These are phyloP conservation scores for Athetis lepigone DNA, from an alignment of 2,888 invertebrate species.

Conservation along the genomic window DNA sequence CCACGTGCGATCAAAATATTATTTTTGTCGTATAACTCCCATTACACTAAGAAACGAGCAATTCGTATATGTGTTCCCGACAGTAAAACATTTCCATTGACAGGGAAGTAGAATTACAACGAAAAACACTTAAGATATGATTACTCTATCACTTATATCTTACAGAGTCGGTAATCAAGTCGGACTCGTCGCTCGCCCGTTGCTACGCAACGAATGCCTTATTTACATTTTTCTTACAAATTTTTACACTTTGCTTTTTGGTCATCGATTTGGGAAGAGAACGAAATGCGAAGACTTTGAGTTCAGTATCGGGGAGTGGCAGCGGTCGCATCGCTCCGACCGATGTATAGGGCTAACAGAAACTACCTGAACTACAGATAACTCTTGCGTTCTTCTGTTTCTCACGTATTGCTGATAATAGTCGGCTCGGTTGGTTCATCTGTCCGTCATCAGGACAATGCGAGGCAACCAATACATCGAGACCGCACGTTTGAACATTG, in stretches of 20 bases:
- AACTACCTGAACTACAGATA: slow-evolving; percentile 38
- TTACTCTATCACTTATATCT: slow-evolving; percentile 83
- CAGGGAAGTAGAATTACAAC: slow-evolving; percentile 78
- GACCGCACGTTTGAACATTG: slow-evolving; percentile 32
- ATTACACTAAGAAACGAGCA: slow-evolving; percentile 73
- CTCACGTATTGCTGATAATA: not conserved
- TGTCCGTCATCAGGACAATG: slow-evolving; percentile 22
- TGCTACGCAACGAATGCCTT: slow-evolving; percentile 79
- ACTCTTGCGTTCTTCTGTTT: slow-evolving; percentile 44
- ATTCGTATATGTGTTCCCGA: slow-evolving; percentile 80
- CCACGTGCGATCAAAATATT: slow-evolving; percentile 79
- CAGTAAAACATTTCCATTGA: slow-evolving; percentile 75
- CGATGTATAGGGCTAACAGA: slow-evolving; percentile 24
- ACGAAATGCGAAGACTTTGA: slow-evolving; percentile 72
- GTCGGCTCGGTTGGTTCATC: slow-evolving; percentile 16
- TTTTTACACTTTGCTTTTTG: slow-evolving; percentile 81
- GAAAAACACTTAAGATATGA: slow-evolving; percentile 87
- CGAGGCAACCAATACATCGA: slow-evolving; percentile 43
- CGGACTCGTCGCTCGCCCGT: slow-evolving; percentile 70
- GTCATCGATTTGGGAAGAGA: slow-evolving; percentile 85
- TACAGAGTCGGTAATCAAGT: slow-evolving; percentile 62
- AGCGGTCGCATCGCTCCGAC: slow-evolving; percentile 12
- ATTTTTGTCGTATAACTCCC: slow-evolving; percentile 76
- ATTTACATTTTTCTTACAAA: slow-evolving; percentile 73
- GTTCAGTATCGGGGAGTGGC: slow-evolving; percentile 34